Percentiles rank a stretch among this genome's conserved stretches.
Evolutionary conservation across 1,140 invertebrate genomes (phyloP).

Genomic region (Tribolium castaneum): DNA sequence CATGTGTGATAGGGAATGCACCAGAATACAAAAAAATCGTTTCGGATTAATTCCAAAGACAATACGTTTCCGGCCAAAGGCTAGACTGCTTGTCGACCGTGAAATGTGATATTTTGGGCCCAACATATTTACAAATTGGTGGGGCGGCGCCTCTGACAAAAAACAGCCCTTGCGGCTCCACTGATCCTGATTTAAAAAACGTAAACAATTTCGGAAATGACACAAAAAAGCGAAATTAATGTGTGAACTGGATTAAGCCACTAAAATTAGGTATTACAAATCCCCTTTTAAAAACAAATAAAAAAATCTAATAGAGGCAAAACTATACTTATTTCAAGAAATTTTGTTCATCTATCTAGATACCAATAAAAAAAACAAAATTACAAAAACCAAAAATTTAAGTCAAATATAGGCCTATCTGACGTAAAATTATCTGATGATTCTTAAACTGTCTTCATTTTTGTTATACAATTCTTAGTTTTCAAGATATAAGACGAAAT

Average conservation of each 20-base stretch:
- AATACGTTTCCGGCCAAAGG: background rate
- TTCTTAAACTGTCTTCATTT: too few relatives aligned
- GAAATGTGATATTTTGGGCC: background rate
- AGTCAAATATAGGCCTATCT: too few relatives aligned
- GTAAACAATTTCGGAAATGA: background rate
- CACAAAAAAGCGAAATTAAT: background rate
- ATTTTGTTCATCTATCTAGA: too few relatives aligned
- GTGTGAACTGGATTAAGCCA: background rate
- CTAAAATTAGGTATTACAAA: background rate
- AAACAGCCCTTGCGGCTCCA: background rate
- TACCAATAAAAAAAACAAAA: too few relatives aligned
- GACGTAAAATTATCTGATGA: too few relatives aligned
- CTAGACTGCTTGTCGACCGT: constrained; percentile 8
- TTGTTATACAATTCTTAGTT: too few relatives aligned
- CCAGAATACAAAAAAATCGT: background rate
- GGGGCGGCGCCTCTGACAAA: background rate
- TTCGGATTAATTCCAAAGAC: constrained; percentile 7
- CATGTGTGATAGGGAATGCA: background rate
- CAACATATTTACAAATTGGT: background rate
- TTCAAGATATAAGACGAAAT: too few relatives aligned
- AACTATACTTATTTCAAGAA: too few relatives aligned
- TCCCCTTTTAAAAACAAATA: too few relatives aligned
- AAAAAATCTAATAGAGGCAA: too few relatives aligned
- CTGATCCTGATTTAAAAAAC: background rate
- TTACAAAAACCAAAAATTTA: too few relatives aligned